Conservation (phyloP, 2,797 vertebrate species). For the Sciurus carolinensis region DNA sequence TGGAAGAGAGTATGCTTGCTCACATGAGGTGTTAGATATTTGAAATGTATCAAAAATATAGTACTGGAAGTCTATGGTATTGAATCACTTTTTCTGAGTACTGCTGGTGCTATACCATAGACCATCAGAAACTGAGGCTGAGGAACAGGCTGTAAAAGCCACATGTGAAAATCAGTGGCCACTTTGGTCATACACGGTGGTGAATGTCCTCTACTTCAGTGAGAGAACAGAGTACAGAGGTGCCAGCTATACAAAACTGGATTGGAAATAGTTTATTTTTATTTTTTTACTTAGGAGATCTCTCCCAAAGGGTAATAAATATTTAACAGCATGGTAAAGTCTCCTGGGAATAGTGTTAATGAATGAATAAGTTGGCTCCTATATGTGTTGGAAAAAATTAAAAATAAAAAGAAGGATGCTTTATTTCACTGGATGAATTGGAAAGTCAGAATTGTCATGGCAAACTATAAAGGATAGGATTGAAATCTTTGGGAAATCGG, state of each 20-base stretch:
- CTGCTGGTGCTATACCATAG: not conserved
- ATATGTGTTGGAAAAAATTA: not conserved
- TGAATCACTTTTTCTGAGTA: not conserved
- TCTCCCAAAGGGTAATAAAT: not conserved
- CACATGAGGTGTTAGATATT: not conserved
- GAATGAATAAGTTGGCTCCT: not conserved
- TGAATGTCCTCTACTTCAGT: not conserved
- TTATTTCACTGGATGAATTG: not conserved
- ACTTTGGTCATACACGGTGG: not conserved
- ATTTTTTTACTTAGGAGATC: not conserved
- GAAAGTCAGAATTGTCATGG: not conserved
- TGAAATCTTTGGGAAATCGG: not conserved
- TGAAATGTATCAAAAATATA: not conserved
- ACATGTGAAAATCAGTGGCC: not conserved
- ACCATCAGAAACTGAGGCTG: not conserved
- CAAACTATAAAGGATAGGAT: not conserved
- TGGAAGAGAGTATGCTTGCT: not conserved
- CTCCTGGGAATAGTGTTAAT: not conserved
- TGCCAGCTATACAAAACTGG: not conserved
- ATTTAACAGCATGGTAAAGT: not conserved
- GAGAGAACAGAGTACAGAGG: not conserved
- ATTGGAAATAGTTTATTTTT: not conserved
- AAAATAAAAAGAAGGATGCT: not conserved
- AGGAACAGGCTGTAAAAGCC: not conserved
- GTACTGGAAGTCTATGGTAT: not conserved